A percentile compares a stretch with the other conserved stretches of the same genome.
Evolutionary conservation across 1,140 invertebrate genomes (phyloP).

Genomic region (Diorhabda sublineata): DNA sequence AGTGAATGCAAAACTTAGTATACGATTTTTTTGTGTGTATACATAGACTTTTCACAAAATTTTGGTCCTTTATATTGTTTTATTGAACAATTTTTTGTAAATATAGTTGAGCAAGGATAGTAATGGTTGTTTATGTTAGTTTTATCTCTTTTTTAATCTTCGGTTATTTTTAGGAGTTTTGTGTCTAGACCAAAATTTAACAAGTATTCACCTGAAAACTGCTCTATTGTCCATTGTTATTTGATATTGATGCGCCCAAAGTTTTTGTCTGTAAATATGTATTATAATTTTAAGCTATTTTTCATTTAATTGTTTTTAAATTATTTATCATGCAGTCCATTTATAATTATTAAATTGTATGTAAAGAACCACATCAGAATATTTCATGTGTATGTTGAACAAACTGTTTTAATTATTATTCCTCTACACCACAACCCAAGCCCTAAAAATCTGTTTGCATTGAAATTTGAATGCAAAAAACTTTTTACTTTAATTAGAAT

Average conservation of each 20-base stretch:
- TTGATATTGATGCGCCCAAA: conserved; percentile 22
- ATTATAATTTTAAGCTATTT: conserved; percentile 20
- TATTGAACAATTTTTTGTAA: too few relatives aligned
- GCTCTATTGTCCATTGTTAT: conserved; percentile 24
- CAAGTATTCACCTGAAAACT: conserved; percentile 30
- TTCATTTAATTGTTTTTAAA: conserved; percentile 17
- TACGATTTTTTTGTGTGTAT: too few relatives aligned
- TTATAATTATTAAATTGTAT: conserved; percentile 10
- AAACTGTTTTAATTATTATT: not conserved
- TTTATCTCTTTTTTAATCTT: too few relatives aligned
- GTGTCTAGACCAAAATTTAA: conserved; percentile 34
- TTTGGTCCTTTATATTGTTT: too few relatives aligned
- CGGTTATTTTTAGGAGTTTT: not conserved
- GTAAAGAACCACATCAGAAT: conserved; percentile 12
- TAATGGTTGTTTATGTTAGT: too few relatives aligned
- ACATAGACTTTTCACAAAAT: too few relatives aligned
- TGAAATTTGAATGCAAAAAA: too few relatives aligned
- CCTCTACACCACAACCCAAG: too few relatives aligned
- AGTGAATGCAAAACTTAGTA: too few relatives aligned
- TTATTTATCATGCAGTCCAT: conserved; percentile 10
- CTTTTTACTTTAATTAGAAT: too few relatives aligned
- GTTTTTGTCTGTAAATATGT: conserved; percentile 15
- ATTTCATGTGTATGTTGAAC: conserved; percentile 12
- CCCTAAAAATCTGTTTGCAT: too few relatives aligned
- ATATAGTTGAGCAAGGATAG: too few relatives aligned